A percentile compares a stretch with the other conserved stretches of the same genome.
Evolutionary conservation across 2,888 invertebrate genomes (phyloP).

Genomic region (Aspidapion aeneum): DNA sequence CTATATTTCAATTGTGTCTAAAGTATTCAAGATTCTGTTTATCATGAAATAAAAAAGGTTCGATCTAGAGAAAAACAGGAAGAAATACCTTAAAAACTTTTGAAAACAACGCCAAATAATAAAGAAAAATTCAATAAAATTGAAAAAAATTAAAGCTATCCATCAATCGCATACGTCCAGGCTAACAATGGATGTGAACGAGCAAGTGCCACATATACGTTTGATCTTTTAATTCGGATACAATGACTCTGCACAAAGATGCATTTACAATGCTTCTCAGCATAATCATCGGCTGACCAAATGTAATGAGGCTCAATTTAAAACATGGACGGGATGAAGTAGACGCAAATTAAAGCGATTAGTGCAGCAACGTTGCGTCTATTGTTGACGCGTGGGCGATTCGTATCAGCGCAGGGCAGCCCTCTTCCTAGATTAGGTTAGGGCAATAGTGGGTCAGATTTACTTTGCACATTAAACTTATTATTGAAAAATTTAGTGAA

Average conservation of each 20-base stretch:
- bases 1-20: too few relatives aligned
- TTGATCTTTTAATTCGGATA: constrained; percentile 21
- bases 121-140: too few relatives aligned
- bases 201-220: constrained; percentile 20
- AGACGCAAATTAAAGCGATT: background rate
- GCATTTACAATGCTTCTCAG: constrained; percentile 19
- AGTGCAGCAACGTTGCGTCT: background rate
- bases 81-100: too few relatives aligned
- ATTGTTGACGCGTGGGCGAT: background rate
- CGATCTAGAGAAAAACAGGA: too few relatives aligned
- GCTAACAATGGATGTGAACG: constrained; percentile 13
- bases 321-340: background rate
- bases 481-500: too few relatives aligned
- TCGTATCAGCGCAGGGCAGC: background rate
- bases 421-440: too few relatives aligned
- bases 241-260: constrained; percentile 14
- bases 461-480: too few relatives aligned
- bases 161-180: background rate
- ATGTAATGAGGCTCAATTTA: constrained; percentile 11
- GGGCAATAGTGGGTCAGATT: too few relatives aligned
- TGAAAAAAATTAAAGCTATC: too few relatives aligned
- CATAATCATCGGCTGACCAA: constrained; percentile 12
- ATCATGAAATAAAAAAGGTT: too few relatives aligned
- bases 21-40: too few relatives aligned
- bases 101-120: too few relatives aligned